Evolutionary conservation across 2,113 vertebrate species (phyloP).

Genomic region (cat (Felis catus)): F.catus_Fca126_mat1.0 CM031421.1:96730501-96731000

Average conservation of each 20-base stretch:
- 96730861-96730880: neutral
- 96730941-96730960: too few relatives aligned
- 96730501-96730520: too few relatives aligned
- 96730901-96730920: neutral
- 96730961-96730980: neutral
- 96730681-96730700: neutral
- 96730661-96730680: neutral
- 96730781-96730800: rapidly evolving
- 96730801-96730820: neutral
- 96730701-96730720: neutral
- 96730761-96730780: neutral
- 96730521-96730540: too few relatives aligned
- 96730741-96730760: neutral
- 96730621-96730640: neutral
- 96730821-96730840: neutral
- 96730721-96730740: neutral
- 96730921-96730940: neutral
- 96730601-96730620: too few relatives aligned
- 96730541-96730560: too few relatives aligned
- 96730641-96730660: neutral
- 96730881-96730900: neutral
- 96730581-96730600: too few relatives aligned
- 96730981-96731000: neutral
- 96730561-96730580: too few relatives aligned
- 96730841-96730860: neutral